These are phyloP conservation scores for Eupithecia subumbrata DNA, from an alignment of 2,888 invertebrate species.

Conservation along the genomic window DNA sequence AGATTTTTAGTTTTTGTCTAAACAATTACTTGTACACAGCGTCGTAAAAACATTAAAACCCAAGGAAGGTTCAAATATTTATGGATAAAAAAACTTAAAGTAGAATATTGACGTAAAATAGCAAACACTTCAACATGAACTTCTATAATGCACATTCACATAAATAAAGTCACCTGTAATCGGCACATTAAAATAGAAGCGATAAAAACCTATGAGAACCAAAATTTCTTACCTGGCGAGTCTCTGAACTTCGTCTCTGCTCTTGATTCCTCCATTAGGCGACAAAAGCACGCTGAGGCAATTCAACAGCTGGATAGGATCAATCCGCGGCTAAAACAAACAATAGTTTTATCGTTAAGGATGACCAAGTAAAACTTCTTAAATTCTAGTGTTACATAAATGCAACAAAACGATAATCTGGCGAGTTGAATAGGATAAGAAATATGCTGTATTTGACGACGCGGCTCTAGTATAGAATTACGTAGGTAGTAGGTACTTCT, in stretches of 20 bases:
- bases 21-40: neutral
- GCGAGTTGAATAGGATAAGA: neutral
- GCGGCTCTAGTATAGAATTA: neutral
- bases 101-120: neutral
- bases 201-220: neutral
- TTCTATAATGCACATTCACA: neutral
- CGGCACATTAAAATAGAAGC: neutral
- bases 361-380: neutral
- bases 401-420: neutral
- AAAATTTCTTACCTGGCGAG: conserved; percentile 89
- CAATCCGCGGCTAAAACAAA: conserved; percentile 93
- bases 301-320: conserved; percentile 93
- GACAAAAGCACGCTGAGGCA: conserved; percentile 94
- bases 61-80: too few relatives aligned
- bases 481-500: neutral
- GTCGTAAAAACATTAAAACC: neutral
- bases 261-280: conserved; percentile 93
- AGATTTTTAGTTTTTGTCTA: neutral
- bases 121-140: neutral
- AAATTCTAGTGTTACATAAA: neutral
- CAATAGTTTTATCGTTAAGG: conserved; percentile 6
- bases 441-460: neutral
- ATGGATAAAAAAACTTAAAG: neutral
- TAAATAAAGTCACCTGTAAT: neutral
- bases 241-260: conserved; percentile 93